phyloP scores from a whole-genome alignment of 2,888 invertebrate species.

The Pasiphila rectangulata region DNA sequence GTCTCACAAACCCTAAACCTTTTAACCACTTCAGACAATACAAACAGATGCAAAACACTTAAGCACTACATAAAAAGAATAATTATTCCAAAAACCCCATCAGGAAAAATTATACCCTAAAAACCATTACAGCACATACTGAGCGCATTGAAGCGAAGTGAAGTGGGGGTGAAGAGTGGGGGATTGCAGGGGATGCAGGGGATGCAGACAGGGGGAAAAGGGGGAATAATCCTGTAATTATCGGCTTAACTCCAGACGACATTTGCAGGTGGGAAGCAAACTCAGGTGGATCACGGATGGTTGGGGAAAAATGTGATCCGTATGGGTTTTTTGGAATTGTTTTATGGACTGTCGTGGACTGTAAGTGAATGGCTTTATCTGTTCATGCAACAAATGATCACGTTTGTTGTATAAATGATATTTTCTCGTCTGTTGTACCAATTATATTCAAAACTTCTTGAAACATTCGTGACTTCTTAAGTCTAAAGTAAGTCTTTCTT shows the following conservation, averaged over 20 bases:
- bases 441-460: too few relatives aligned
- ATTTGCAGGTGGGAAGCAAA: slow-evolving; percentile 68
- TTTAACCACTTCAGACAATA: slow-evolving; percentile 26
- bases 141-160: slow-evolving; percentile 67
- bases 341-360: background rate
- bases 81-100: slow-evolving; percentile 65
- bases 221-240: slow-evolving; percentile 76
- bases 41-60: slow-evolving; percentile 43
- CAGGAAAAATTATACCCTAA: slow-evolving; percentile 72
- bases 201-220: slow-evolving; percentile 34
- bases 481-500: too few relatives aligned
- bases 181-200: slow-evolving; percentile 40
- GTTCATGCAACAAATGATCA: too few relatives aligned
- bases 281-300: slow-evolving; percentile 50
- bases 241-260: slow-evolving; percentile 78
- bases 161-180: slow-evolving; percentile 54
- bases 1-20: slow-evolving; percentile 1
- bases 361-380: too few relatives aligned
- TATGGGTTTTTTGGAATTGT: background rate
- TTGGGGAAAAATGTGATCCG: slow-evolving; percentile 13
- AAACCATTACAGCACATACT: slow-evolving; percentile 74
- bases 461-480: too few relatives aligned
- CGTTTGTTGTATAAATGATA: too few relatives aligned
- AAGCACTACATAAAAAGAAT: slow-evolving; percentile 50
- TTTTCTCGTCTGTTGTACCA: too few relatives aligned